These are phyloP conservation scores for Sciurus vulgaris DNA, from an alignment of 2,797 vertebrate species.

Conservation along the genomic window DNA sequence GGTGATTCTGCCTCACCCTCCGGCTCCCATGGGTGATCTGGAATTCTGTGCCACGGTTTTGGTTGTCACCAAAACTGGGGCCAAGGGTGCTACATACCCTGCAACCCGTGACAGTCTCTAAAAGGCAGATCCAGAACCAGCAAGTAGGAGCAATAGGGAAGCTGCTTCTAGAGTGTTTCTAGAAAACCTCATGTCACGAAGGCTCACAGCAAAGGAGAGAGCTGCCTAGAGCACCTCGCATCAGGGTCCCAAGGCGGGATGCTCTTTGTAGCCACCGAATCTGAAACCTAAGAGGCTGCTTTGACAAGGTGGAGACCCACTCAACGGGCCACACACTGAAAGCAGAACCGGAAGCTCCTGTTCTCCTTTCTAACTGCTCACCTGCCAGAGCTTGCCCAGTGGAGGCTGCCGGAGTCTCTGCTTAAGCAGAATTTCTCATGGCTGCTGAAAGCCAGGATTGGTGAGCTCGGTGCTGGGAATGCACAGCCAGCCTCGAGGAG, in stretches of 20 bases:
- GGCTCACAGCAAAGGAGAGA: neutral
- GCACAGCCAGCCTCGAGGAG: neutral
- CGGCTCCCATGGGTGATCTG: neutral
- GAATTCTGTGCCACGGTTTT: neutral
- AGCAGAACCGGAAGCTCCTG: constrained; percentile 15
- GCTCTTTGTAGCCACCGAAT: neutral
- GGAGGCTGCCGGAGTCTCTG: neutral
- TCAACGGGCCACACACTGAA: neutral
- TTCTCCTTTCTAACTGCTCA: neutral
- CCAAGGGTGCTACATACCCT: neutral
- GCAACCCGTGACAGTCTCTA: neutral
- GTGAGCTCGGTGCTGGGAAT: too few species aligned
- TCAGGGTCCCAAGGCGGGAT: neutral
- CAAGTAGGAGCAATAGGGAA: neutral
- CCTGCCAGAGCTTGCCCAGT: neutral
- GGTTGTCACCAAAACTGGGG: neutral
- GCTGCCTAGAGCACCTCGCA: neutral
- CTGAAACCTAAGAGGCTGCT: neutral
- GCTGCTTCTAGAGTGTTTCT: neutral
- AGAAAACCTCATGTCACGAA: neutral
- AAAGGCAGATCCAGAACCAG: neutral
- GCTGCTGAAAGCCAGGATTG: neutral
- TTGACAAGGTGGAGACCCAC: neutral
- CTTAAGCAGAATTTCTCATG: neutral
- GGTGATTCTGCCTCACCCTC: neutral